Conservation (phyloP, 2,797 vertebrate species). For the Chelmon rostratus region DNA sequence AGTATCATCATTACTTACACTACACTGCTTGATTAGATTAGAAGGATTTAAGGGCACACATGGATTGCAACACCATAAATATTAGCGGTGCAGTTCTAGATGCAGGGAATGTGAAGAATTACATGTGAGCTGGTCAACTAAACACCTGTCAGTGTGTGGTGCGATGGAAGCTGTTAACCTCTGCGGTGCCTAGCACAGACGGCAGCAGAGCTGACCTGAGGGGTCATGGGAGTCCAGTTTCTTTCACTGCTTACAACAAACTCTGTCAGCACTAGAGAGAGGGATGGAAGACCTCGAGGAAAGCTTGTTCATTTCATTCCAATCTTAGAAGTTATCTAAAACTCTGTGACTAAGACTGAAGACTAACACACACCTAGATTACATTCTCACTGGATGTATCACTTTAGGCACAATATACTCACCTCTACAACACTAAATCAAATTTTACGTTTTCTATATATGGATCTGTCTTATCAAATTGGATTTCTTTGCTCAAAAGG, state of each 20-base stretch:
- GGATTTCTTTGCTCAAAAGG: too few species aligned
- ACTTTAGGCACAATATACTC: too few species aligned
- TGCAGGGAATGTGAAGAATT: slow-evolving; percentile 33
- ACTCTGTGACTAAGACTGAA: background rate
- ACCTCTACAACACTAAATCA: too few species aligned
- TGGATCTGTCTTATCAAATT: too few species aligned
- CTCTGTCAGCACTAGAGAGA: background rate
- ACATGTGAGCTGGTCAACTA: background rate
- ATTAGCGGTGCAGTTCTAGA: background rate
- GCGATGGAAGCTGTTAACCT: slow-evolving; percentile 4
- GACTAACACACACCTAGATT: too few species aligned
- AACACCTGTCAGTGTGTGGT: slow-evolving; percentile 38
- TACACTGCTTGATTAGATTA: background rate
- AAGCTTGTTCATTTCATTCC: background rate
- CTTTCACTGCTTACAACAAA: background rate
- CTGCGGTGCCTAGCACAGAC: slow-evolving; percentile 27
- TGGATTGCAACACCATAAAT: background rate
- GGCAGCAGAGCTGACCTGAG: slow-evolving; percentile 14
- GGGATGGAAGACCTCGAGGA: too few species aligned
- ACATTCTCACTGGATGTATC: too few species aligned
- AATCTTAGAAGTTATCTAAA: background rate
- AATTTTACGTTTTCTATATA: too few species aligned
- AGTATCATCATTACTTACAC: too few species aligned
- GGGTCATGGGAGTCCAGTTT: slow-evolving; percentile 5
- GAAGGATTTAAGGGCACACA: background rate